phyloP scores from a whole-genome alignment of 2,797 vertebrate genomes.

The Malurus splendens region DNA sequence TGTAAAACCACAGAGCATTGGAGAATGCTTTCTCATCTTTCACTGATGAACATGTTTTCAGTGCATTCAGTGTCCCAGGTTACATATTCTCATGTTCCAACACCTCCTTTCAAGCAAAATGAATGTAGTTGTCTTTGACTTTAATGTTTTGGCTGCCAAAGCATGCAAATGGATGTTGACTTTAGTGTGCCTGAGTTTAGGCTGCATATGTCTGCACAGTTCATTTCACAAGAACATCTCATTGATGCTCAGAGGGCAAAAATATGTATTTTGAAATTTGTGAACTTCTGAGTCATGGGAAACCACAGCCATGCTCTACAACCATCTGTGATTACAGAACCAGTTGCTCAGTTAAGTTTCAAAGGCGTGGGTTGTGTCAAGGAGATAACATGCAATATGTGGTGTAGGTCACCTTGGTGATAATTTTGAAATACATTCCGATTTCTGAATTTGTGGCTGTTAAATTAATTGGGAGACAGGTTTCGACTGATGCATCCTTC shows the following conservation, averaged over 20 bases:
- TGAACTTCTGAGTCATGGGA: background rate
- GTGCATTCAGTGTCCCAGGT: background rate
- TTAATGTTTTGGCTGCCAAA: background rate
- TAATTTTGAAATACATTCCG: background rate
- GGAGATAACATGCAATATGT: background rate
- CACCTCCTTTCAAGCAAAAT: background rate
- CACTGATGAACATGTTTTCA: background rate
- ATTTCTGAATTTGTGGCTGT: conserved; percentile 1
- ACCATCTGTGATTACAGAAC: conserved; percentile 33
- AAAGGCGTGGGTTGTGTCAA: conserved; percentile 14
- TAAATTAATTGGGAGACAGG: background rate
- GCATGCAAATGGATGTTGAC: background rate
- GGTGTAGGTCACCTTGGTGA: conserved; percentile 14
- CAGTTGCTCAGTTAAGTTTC: conserved; percentile 40
- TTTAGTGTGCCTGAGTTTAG: background rate
- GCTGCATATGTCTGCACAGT: background rate
- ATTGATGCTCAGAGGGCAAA: background rate
- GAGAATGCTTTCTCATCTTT: background rate
- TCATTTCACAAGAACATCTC: background rate
- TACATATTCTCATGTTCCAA: background rate
- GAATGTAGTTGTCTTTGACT: background rate
- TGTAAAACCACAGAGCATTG: background rate
- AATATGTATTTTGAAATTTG: background rate
- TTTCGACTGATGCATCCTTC: background rate
- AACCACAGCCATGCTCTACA: background rate